A percentile compares a stretch with the other conserved stretches of the same genome.
Evolutionary conservation across 2,888 invertebrate species (phyloP).

Genomic region (Tenthredo livida): DNA sequence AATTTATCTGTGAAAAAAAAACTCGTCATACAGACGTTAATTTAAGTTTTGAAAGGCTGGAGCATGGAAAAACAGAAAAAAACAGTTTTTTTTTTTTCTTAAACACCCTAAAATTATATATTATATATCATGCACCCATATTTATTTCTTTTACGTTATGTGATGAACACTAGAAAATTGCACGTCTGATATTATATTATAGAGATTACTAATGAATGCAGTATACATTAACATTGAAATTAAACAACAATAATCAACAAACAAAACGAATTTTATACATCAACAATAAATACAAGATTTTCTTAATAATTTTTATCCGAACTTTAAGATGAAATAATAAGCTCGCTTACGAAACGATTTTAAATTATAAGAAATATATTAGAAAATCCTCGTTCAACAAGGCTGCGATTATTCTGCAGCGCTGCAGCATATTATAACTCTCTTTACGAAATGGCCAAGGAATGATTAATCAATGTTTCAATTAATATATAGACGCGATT

Average conservation of each 20-base stretch:
- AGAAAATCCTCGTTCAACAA: slow-evolving; percentile 5
- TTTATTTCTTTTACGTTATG: background rate
- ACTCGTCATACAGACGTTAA: no score
- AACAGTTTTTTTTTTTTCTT: background rate
- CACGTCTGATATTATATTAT: slow-evolving; percentile 32
- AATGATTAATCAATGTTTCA: slow-evolving; percentile 7
- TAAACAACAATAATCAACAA: slow-evolving; percentile 50
- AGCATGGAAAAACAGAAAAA: background rate
- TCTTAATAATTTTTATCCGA: background rate
- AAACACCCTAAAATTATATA: background rate
- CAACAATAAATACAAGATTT: slow-evolving; percentile 47
- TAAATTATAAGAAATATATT: background rate
- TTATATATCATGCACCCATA: background rate
- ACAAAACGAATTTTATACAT: slow-evolving; percentile 49
- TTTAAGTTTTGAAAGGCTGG: no score
- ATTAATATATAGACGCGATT: slow-evolving; percentile 12
- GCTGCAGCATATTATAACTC: background rate
- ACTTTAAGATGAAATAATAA: background rate
- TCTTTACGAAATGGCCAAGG: background rate
- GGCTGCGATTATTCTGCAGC: background rate
- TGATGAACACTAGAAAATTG: slow-evolving; percentile 45
- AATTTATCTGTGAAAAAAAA: no score
- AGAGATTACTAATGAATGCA: slow-evolving; percentile 18
- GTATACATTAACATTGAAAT: slow-evolving; percentile 33
- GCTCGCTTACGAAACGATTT: background rate